Evolutionary conservation across 2,888 invertebrate species (phyloP), one percentile per base, ranked within the genome.

Genomic region (Brachypterus glaber): DNA sequence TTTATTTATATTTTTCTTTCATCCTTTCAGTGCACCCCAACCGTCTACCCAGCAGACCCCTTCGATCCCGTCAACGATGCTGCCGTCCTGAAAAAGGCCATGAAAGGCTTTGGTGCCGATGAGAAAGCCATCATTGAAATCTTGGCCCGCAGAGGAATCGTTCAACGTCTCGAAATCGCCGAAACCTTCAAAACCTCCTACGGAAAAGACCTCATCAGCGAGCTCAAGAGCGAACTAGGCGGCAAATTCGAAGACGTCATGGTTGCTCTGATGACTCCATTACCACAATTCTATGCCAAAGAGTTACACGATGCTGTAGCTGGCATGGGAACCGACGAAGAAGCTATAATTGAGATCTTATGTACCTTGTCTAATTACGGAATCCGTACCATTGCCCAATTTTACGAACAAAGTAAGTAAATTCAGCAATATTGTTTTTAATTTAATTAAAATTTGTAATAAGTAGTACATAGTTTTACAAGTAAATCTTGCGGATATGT

Each of bases 81-180:
- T 2, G 82, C 82, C 48, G 77, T 80, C 41, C 73, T 91, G 35
- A 78, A 86, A 50, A 88, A 87, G 63, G 90, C 91, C 13, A 90
- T 92, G 90, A 91, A 91, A 64, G 91, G 90, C 38, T 80, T 91
- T 55, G 89, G 92, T 39, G 90, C 91, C 18, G 88, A 93, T 59
- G 92, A 93, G 63, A 84, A 84, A 57, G 80, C 89, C 41, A 88
- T 95, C 63, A 90, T 91, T 55, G 86, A 89, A 58, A 80, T 95
- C 4, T 73, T 96, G 27, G 86, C 87, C 38, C 81, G 82, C 48
- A 78, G 95, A 45, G 88, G 88, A 44, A 90, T 91, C 61, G 82
- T 82, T 3, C 95, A 96, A 66, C 77, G 96, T 44, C 72, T 91
- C 51, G 85, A 92, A 66, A 89, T 97, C 57, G 81, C 87, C 30